Conservation (phyloP, 2,113 vertebrate genomes). For the Herpailurus yagouaroundi region DNA sequence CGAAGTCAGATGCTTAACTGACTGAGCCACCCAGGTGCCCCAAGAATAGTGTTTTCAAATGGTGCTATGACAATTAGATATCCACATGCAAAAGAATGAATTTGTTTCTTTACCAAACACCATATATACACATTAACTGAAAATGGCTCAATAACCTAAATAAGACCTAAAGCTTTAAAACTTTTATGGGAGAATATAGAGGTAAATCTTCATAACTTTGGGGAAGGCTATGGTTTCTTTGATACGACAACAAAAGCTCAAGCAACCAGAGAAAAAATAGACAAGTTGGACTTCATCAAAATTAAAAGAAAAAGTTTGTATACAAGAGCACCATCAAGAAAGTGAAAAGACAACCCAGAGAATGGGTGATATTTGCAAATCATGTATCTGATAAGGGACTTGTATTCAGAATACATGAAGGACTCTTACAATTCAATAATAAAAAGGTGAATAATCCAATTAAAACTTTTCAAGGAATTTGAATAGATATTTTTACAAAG, state of each 20-base stretch:
- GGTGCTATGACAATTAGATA: neutral
- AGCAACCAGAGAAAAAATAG: neutral
- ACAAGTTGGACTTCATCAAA: neutral
- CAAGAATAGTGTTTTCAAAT: neutral
- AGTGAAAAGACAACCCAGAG: neutral
- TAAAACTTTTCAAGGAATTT: neutral
- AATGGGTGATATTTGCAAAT: neutral
- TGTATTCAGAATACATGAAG: neutral
- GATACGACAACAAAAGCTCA: neutral
- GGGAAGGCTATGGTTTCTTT: neutral
- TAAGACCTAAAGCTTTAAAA: neutral
- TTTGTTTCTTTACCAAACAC: neutral
- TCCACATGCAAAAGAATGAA: neutral
- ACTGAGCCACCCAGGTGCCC: neutral
- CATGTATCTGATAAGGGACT: neutral
- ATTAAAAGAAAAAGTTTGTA: neutral
- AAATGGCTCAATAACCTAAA: neutral
- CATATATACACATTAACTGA: neutral
- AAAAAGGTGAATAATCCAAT: neutral
- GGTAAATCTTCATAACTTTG: neutral
- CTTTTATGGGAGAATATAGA: neutral
- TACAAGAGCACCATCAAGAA: neutral
- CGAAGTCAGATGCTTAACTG: neutral
- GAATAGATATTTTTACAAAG: slow-evolving; percentile 21
- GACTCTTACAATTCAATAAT: neutral